Base-by-base conservation (phyloP, 37 sponge, comb jelly and placozoan genomes). In the Aplysina aerophoba region DNA sequence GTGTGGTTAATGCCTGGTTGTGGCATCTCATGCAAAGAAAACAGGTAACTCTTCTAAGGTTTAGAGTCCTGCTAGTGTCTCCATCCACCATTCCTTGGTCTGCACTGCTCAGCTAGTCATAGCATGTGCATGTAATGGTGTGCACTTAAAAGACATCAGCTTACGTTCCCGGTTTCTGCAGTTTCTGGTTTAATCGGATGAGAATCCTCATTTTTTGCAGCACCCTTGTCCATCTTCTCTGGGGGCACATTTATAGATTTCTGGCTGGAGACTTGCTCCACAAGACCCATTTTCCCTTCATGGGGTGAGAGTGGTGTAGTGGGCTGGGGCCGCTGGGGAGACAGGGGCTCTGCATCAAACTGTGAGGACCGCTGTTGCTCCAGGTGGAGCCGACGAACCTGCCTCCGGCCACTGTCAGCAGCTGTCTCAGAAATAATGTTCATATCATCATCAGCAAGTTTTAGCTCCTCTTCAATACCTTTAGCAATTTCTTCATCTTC, bases 101-200 rank as follows among this genome's bases (percentile, higher is more conserved):
- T 44, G 8, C 50, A 44, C 8, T 44, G 8, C 8, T 11, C 50
- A 44, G 8, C 50, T 11, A 11, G 50, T 44, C 50, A 44, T 44
- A 44, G 3, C 6, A 44, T 11, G 50, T 44, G 50, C 3, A 44
- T 44, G 50, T 11, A n/a, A 8, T 8, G 8, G 50, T 44, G 50
- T 3, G 50, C 50, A 44, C n/a, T n/a, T n/a, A 11, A 44, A 11
- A 8, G 50, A 11, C 50, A 44, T 44, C 50, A 11, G 55, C 93
- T 69, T 57, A 96, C 93, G 39, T 41, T 85, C 77, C 97, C 97
- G 15, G 84, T 86, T 37, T 88, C 95, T 40, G 89, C 93, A 33
- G 36, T 92, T 85, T 97, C 93, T 59, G 88, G 92, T 19, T 79
- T 44, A 30, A 92, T 91, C 33, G 94, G 89, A 0, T 68, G 55